Evolutionary conservation across 2,797 vertebrate genomes (phyloP).

Genomic region (Neosilurus hyrtlii): DNA sequence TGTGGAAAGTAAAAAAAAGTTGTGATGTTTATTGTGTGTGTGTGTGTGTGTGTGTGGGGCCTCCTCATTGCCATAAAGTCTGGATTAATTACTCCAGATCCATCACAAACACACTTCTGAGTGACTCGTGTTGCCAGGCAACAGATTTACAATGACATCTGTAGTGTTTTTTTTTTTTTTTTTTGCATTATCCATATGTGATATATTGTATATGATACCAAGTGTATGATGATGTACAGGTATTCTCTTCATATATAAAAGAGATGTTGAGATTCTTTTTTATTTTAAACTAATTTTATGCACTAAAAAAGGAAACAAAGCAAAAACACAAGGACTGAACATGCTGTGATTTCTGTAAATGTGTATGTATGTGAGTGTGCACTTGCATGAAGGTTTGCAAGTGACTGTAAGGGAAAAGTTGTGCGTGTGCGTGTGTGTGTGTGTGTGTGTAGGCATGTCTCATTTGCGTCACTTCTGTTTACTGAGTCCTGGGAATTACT

Average conservation of each 20-base stretch:
- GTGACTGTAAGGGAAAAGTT: neutral
- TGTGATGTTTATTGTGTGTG: constrained; percentile 47
- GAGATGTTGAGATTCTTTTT: constrained; percentile 55
- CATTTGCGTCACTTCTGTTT: constrained; percentile 30
- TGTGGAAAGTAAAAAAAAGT: neutral
- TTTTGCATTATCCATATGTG: constrained; percentile 69
- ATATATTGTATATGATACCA: constrained; percentile 72
- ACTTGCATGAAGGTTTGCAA: neutral
- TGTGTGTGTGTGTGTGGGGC: constrained; percentile 61
- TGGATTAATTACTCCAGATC: constrained; percentile 33
- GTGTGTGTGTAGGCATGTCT: constrained; percentile 48
- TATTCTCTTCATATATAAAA: constrained; percentile 52
- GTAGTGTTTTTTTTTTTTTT: constrained; percentile 67
- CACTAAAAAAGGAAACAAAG: constrained; percentile 71
- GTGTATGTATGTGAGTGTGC: constrained; percentile 43
- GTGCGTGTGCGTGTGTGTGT: constrained; percentile 24
- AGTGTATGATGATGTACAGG: constrained; percentile 60
- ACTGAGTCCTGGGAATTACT: constrained; percentile 33
- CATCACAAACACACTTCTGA: constrained; percentile 15
- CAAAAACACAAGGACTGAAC: constrained; percentile 71
- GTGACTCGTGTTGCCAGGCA: constrained; percentile 17
- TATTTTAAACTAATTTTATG: constrained; percentile 66
- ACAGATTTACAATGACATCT: constrained; percentile 11
- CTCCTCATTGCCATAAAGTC: constrained; percentile 2
- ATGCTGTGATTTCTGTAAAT: constrained; percentile 78